A percentile compares a stretch with the other conserved stretches of the same genome.
Evolutionary conservation across 2,113 vertebrate genomes (phyloP).

Genomic region (Psettodes erumei): DNA sequence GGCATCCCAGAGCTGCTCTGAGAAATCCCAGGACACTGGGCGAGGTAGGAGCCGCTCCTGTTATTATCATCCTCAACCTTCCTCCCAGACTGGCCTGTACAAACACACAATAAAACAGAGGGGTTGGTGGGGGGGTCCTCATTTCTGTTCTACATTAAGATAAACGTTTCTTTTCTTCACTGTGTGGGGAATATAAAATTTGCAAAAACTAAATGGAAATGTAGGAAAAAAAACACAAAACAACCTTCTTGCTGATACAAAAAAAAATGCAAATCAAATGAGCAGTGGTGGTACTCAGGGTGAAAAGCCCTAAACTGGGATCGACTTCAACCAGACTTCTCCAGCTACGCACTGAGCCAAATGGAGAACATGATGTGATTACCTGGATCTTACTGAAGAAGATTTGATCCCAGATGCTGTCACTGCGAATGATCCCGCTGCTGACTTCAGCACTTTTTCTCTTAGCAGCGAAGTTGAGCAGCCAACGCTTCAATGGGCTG

Average conservation of each 20-base stretch:
- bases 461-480: constrained; percentile 95
- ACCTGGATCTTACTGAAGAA: constrained; percentile 98
- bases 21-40: constrained; percentile 93
- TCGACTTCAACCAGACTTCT: neutral
- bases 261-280: no score
- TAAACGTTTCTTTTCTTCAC: no score
- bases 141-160: no score
- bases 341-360: no score
- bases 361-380: neutral
- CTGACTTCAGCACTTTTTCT: constrained; percentile 95
- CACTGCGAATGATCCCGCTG: constrained; percentile 91
- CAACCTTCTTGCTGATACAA: neutral
- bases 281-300: no score
- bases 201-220: no score
- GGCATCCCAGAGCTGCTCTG: constrained; percentile 94
- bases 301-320: neutral
- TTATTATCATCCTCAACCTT: constrained; percentile 94
- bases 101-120: no score
- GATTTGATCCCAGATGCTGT: constrained; percentile 96
- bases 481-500: constrained; percentile 90
- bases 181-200: no score
- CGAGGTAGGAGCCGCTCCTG: constrained; percentile 94
- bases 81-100: constrained; percentile 92
- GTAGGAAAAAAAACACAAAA: no score
- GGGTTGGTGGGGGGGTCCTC: no score